Evolutionary conservation across 2,113 vertebrate genomes (phyloP).

Genomic region (Hippocampus abdominalis): DNA sequence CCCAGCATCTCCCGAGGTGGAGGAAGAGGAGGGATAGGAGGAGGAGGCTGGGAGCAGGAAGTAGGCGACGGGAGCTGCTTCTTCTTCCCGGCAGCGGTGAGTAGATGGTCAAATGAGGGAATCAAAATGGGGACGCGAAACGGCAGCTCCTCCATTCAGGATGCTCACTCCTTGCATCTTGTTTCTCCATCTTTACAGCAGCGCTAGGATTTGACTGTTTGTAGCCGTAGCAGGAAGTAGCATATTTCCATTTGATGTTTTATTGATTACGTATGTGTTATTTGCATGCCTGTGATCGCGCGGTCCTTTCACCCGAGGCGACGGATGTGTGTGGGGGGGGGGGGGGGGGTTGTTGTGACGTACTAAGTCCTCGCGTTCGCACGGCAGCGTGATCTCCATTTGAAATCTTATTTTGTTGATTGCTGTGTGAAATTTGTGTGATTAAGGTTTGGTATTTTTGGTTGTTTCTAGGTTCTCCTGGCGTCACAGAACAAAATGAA

Average conservation of each 20-base stretch:
- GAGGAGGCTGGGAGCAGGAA: slow-evolving; percentile 50
- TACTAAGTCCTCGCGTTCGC: slow-evolving; percentile 25
- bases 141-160: slow-evolving; percentile 45
- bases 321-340: no score
- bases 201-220: not conserved
- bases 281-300: slow-evolving; percentile 12
- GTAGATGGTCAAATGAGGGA: slow-evolving; percentile 36
- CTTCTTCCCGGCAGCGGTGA: slow-evolving; percentile 63
- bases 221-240: slow-evolving; percentile 14
- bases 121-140: slow-evolving; percentile 46
- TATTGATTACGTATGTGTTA: not conserved
- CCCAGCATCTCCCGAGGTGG: slow-evolving; percentile 62
- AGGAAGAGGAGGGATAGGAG: not conserved
- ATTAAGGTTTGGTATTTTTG: slow-evolving; percentile 6
- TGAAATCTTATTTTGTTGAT: not conserved
- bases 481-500: slow-evolving; percentile 72
- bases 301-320: slow-evolving; percentile 45
- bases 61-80: slow-evolving; percentile 31
- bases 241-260: slow-evolving; percentile 11
- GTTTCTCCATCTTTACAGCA: not conserved
- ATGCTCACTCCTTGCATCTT: not conserved
- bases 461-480: slow-evolving; percentile 67
- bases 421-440: not conserved
- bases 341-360: slow-evolving; percentile 41
- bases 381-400: not conserved